phyloP scores from a whole-genome alignment of 1,140 invertebrate species.

The Vanessa atalanta region DNA sequence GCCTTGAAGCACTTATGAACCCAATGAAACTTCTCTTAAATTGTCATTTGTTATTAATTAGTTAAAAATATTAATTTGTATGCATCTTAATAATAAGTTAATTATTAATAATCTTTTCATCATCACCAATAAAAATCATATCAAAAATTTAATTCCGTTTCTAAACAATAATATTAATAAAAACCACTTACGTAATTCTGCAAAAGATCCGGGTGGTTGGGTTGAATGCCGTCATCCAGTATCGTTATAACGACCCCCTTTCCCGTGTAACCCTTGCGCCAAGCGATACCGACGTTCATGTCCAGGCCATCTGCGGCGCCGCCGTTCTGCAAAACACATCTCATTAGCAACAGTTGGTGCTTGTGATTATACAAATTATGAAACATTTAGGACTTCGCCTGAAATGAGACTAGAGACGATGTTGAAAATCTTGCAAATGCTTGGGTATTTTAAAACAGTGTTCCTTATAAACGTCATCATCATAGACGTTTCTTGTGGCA shows the following conservation, averaged over 20 bases:
- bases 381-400: not conserved
- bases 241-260: slow-evolving; percentile 98
- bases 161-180: not conserved
- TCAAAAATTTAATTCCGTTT: not conserved
- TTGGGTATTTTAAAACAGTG: not conserved
- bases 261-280: slow-evolving; percentile 96
- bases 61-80: no score
- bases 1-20: no score
- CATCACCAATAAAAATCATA: no score
- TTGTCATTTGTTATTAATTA: no score
- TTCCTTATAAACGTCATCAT: not conserved
- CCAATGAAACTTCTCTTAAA: no score
- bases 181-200: slow-evolving; percentile 90
- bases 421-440: not conserved
- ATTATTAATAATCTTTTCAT: no score
- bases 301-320: slow-evolving; percentile 94
- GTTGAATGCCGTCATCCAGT: slow-evolving; percentile 96
- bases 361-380: slow-evolving; percentile 8
- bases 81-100: no score
- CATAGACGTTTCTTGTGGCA: no score
- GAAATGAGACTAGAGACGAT: not conserved
- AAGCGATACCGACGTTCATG: slow-evolving; percentile 97
- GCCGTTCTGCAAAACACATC: slow-evolving; percentile 84
- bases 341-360: slow-evolving; percentile 9
- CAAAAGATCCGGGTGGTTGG: slow-evolving; percentile 94